These are phyloP conservation scores for Ceraclea dissimilis DNA, from an alignment of 2,888 invertebrate genomes.

Conservation along the genomic window DNA sequence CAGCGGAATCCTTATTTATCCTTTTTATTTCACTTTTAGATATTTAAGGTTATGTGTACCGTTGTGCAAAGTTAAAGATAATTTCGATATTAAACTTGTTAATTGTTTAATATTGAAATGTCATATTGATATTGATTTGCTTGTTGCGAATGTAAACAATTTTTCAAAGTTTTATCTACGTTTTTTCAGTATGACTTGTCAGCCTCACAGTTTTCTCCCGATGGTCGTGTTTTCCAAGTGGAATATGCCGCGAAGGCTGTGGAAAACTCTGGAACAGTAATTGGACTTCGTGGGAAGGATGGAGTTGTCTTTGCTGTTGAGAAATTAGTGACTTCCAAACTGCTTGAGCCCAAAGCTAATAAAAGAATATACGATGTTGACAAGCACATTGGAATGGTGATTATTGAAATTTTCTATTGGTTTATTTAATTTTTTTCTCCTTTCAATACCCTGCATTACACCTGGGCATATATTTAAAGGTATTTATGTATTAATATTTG, in stretches of 20 bases:
- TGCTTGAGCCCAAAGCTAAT: conserved; percentile 89
- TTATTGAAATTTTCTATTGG: conserved; percentile 12
- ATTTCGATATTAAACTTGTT: background rate
- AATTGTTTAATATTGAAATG: background rate
- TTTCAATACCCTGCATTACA: background rate
- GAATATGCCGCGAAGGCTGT: conserved; percentile 99
- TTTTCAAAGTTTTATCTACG: too few relatives aligned
- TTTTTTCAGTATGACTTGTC: conserved; percentile 92
- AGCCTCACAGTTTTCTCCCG: conserved; percentile 99
- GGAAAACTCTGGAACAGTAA: conserved; percentile 94
- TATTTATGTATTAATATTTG: too few relatives aligned
- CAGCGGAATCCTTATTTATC: too few relatives aligned
- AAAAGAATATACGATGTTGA: conserved; percentile 89
- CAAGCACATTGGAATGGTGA: conserved; percentile 87
- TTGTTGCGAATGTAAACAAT: too few relatives aligned
- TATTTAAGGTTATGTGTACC: conserved; percentile 27
- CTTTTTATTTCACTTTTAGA: background rate
- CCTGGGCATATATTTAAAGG: too few relatives aligned
- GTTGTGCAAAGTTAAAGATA: background rate
- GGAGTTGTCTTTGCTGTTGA: conserved; percentile 97
- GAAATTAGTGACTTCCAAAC: conserved; percentile 87
- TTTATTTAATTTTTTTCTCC: background rate
- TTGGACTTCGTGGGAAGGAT: conserved; percentile 91
- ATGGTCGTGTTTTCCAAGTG: conserved; percentile 98
- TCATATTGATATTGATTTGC: too few relatives aligned